Evolutionary conservation across 2,888 invertebrate genomes (phyloP), one percentile per base, ranked within the genome.

Genomic region (Xanthorhoe spadicearia): DNA sequence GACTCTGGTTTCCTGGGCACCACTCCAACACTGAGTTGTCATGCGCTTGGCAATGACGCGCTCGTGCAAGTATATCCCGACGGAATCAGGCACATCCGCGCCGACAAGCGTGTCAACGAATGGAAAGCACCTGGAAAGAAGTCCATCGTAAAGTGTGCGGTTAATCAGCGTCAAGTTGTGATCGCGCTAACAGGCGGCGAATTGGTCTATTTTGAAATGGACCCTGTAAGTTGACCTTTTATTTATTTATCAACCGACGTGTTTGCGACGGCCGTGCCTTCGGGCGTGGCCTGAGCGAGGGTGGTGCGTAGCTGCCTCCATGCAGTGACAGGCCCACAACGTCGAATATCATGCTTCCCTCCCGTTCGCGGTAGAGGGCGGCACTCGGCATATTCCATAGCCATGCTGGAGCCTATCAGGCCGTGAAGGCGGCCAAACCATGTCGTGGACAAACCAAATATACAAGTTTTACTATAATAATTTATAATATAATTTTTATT

Each of bases 101-200:
- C 99, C 0, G 99, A 99, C 88, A 98, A 99, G 85, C 96, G 99
- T 87, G 99, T 99, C 2, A 99, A 99, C 81, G 99, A 99, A 88
- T 99, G 99, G 99, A 98, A 99, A 86, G 98, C 98, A 0, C 99
- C 99, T 0, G 99, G 98, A 19, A 99, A 99, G 87, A 98, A 99
- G 80, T 97, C 97, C 0, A 99, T 99, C 66, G 97, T 98, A 0
- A 98, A 98, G 87, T 99, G 99, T 89, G 99, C 99, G 0, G 98
- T 99, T 17, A 99, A 99, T 92, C 98, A 99, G 86, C 94, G 99
- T 69, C 99, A 99, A 93, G 99, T 99, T 35, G 99, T 99, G 0
- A 99, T 99, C 72, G 99, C 99, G 0, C 93, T 99, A 53, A 98
- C 98, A 46, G 99, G 99, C 2, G 98, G 99, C 48, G 99, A 99